A percentile compares a stretch with the other conserved stretches of the same genome.
phyloP scores from a whole-genome alignment of 2,888 invertebrate genomes.

The Netelia inedita region DNA sequence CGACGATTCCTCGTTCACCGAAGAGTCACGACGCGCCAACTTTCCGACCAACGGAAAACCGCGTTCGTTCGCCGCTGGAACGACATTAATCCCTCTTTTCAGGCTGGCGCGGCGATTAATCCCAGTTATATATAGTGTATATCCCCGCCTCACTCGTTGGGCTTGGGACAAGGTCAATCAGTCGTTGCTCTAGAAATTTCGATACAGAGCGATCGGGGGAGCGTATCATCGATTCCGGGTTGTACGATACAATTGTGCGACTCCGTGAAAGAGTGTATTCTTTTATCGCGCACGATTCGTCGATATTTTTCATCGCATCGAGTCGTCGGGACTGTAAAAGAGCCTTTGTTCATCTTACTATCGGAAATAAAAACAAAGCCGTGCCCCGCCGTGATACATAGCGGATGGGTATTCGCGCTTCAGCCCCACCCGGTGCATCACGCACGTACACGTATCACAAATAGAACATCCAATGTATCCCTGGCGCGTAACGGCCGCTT shows the following conservation, averaged over 20 bases:
- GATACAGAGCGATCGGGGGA: neutral
- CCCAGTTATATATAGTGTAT: constrained; percentile 25
- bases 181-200: constrained; percentile 23
- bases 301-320: constrained; percentile 48
- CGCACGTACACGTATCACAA: neutral
- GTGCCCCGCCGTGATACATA: neutral
- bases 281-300: constrained; percentile 24
- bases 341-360: constrained; percentile 28
- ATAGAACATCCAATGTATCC: neutral
- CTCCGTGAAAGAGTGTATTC: constrained; percentile 1
- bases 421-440: neutral
- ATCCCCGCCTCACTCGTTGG: neutral
- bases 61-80: no score
- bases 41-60: no score
- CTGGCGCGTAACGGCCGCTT: constrained; percentile 4
- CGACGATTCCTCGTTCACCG: no score
- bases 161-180: constrained; percentile 44
- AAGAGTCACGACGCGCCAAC: no score
- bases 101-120: constrained; percentile 21
- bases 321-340: constrained; percentile 43
- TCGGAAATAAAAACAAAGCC: constrained; percentile 19
- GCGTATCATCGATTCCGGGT: constrained; percentile 43
- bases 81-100: constrained; percentile 27
- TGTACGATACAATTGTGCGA: constrained; percentile 18
- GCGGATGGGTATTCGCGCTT: neutral